Conservation (phyloP, 2,888 invertebrate genomes). For the Drosophila flavopinicola region DNA sequence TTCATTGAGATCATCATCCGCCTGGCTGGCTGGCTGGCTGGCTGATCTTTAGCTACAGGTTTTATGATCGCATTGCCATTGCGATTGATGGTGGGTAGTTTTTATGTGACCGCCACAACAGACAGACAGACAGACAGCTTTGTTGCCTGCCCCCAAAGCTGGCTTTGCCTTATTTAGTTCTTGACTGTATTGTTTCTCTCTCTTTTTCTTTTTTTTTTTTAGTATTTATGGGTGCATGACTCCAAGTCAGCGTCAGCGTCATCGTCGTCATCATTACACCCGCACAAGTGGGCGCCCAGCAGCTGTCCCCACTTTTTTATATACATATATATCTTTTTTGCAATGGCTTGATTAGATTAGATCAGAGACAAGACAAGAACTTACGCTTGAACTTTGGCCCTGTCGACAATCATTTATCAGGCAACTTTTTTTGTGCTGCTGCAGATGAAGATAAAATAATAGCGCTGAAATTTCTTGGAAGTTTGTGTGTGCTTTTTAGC, state of each 20-base stretch:
- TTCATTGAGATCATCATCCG: conserved; percentile 74
- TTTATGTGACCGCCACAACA: conserved; percentile 61
- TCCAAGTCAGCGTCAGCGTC: conserved; percentile 30
- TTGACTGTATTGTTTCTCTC: conserved; percentile 19
- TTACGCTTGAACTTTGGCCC: conserved; percentile 36
- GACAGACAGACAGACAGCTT: conserved; percentile 16
- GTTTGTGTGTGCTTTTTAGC: conserved; percentile 15
- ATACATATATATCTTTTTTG: not conserved
- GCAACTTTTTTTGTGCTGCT: conserved; percentile 15
- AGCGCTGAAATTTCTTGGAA: conserved; percentile 33
- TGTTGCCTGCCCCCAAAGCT: conserved; percentile 59
- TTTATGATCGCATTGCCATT: conserved; percentile 54
- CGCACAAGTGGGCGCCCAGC: conserved; percentile 46
- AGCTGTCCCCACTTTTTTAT: not conserved
- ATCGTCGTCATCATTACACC: conserved; percentile 60
- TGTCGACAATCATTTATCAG: conserved; percentile 36
- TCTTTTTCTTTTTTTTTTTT: conserved; percentile 12
- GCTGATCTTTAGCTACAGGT: conserved; percentile 65
- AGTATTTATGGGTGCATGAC: conserved; percentile 68
- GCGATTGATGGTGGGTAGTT: conserved; percentile 69
- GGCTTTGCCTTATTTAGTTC: conserved; percentile 70
- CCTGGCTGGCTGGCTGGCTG: conserved; percentile 23
- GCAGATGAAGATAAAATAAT: conserved; percentile 33
- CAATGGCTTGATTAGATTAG: conserved; percentile 42
- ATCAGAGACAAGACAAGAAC: conserved; percentile 19